Conservation (phyloP, 2,888 invertebrate species). For the Polyploca ridens region DNA sequence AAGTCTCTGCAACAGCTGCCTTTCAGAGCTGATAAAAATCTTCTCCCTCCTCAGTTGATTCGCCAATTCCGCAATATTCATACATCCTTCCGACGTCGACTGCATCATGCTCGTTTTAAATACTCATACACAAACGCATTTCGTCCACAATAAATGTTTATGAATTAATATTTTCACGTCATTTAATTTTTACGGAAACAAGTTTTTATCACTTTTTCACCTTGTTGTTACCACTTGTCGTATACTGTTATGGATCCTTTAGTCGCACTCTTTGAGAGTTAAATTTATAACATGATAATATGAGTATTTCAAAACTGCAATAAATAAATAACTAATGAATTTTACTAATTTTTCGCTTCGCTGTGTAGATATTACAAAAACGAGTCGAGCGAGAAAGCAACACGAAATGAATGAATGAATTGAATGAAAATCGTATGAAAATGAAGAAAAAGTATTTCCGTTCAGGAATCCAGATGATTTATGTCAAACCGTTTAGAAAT, state of each 20-base stretch:
- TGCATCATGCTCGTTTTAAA: constrained; percentile 69
- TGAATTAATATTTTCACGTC: constrained; percentile 55
- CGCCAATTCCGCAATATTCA: constrained; percentile 80
- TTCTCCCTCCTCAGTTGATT: constrained; percentile 92
- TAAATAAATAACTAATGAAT: neutral
- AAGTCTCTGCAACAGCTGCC: constrained; percentile 90
- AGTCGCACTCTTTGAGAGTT: constrained; percentile 16
- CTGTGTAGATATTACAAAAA: neutral
- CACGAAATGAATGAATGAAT: neutral
- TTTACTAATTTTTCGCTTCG: neutral
- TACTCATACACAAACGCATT: constrained; percentile 52
- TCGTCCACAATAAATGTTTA: constrained; percentile 37
- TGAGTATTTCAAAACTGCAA: neutral
- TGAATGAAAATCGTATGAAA: neutral
- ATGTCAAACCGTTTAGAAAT: no score
- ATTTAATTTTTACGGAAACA: constrained; percentile 47
- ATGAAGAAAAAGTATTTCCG: no score
- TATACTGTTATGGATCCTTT: constrained; percentile 13
- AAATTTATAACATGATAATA: constrained; percentile 18
- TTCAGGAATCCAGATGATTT: no score
- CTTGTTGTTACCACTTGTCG: constrained; percentile 33
- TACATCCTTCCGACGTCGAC: constrained; percentile 76
- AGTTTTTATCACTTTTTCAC: constrained; percentile 52
- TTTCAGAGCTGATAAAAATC: constrained; percentile 93
- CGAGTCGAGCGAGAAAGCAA: neutral